Evolutionary conservation across 2,797 vertebrate species (phyloP).

Genomic region (Etheostoma perlongum): DNA sequence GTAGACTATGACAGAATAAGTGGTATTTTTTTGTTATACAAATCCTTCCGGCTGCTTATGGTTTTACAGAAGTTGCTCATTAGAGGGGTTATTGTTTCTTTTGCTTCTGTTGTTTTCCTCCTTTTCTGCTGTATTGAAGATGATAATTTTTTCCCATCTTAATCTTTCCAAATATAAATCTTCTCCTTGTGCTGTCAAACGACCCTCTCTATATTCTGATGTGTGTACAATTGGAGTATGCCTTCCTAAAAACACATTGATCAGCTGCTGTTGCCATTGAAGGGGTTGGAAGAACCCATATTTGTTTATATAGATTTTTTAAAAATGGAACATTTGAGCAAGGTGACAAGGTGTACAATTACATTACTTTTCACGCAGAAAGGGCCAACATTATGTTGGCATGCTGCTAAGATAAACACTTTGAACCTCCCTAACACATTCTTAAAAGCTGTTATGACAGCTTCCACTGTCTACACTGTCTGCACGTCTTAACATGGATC

Average conservation of each 20-base stretch:
- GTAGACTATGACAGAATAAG: slow-evolving; percentile 3
- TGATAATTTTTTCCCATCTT: slow-evolving; percentile 13
- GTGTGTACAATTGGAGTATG: neutral
- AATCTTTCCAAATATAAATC: slow-evolving; percentile 31
- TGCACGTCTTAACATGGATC: slow-evolving; percentile 58
- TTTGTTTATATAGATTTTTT: slow-evolving; percentile 12
- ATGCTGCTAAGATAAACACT: slow-evolving; percentile 40
- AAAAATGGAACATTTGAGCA: slow-evolving; percentile 31
- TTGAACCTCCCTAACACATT: slow-evolving; percentile 23
- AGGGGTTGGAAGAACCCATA: neutral
- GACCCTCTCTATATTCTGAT: neutral
- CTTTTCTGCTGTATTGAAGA: neutral
- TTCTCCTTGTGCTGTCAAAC: slow-evolving; percentile 31
- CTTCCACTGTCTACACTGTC: slow-evolving; percentile 54
- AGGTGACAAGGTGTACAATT: slow-evolving; percentile 40
- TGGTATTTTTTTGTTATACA: slow-evolving; percentile 11
- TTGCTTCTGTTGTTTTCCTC: neutral
- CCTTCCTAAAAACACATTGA: slow-evolving; percentile 9
- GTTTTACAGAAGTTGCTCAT: slow-evolving; percentile 31
- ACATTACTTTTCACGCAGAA: slow-evolving; percentile 29
- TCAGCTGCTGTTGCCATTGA: slow-evolving; percentile 2
- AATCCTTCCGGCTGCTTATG: slow-evolving; percentile 16
- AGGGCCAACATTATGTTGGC: slow-evolving; percentile 31
- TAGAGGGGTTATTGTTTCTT: slow-evolving; percentile 2
- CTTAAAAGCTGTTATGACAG: slow-evolving; percentile 58